Base-by-base conservation (phyloP, 2,797 vertebrate species). In the Neomorphus geoffroyi region DNA sequence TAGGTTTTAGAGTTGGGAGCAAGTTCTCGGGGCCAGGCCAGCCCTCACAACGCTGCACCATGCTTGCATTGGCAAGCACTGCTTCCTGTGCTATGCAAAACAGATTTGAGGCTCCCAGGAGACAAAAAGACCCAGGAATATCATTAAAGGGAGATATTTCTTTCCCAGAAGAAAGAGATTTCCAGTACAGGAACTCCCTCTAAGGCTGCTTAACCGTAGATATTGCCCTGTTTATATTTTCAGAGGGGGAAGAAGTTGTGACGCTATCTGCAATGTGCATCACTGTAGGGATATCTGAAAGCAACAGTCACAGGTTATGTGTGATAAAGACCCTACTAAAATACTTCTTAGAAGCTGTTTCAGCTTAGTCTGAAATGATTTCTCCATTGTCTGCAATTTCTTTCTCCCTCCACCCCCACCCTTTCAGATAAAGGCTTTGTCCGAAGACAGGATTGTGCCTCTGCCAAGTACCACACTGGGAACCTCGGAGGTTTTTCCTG, bases 131-230 rank as follows among this genome's bases (percentile, higher is more conserved):
- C 18, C 8, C 64, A 41, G 48, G 60, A 79, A 71, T 70, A 48
- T n/a, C 12, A 0, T 46, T 60, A 60, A 48, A 80, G 21, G 15
- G 43, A 67, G 61, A 89, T n/a, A 18, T 45, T 90, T 72, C 51
- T 92, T 89, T 77, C 84, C 33, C 79, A 89, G 81, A 54, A 95
- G 48, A 80, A 88, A 54, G 4, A 91, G 32, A 66, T 85, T 92
- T 80, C 60, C 53, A 64, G 18, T 10, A n/a, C 26, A 23, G 45
- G 56, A 86, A 35, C 32, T 66, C 39, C 54, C 54, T 35, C 65
- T 60, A 57, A 74, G 35, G n/a, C 9, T 33, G n/a, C 39, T 62
- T 21, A 28, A 46, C 51, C 77, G 67, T 41, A 45, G 83, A 37
- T 37, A 32, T 43, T 83, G 69, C 24, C 4, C 41, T 80, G 53